These are phyloP conservation scores for Dasypogon diadema DNA, from an alignment of 2,888 invertebrate species.

Conservation along the genomic window DNA sequence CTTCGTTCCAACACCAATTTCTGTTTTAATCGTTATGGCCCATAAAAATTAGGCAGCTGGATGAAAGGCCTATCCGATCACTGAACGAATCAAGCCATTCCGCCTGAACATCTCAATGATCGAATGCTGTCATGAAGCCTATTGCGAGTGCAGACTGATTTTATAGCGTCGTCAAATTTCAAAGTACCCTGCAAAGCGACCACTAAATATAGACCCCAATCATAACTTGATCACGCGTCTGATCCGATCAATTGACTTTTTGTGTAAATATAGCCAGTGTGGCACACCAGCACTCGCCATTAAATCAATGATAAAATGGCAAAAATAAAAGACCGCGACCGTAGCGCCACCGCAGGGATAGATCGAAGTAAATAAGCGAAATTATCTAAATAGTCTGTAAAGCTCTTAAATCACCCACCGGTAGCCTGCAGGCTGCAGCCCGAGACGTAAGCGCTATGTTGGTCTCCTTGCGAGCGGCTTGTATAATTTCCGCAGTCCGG, in stretches of 20 bases:
- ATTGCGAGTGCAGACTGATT: slow-evolving; percentile 8
- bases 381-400: slow-evolving; percentile 23
- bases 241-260: slow-evolving; percentile 32
- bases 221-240: slow-evolving; percentile 30
- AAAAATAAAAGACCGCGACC: slow-evolving; percentile 13
- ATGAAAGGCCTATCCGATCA: slow-evolving; percentile 27
- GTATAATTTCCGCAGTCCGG: slow-evolving; percentile 17
- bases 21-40: slow-evolving; percentile 23
- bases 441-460: neutral
- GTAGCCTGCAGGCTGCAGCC: slow-evolving; percentile 13
- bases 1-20: slow-evolving; percentile 1
- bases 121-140: neutral
- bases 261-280: slow-evolving; percentile 22
- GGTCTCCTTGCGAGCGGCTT: neutral
- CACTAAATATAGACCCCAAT: slow-evolving; percentile 36
- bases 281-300: neutral
- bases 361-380: slow-evolving; percentile 12
- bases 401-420: slow-evolving; percentile 10
- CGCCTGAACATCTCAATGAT: slow-evolving; percentile 8
- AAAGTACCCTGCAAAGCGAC: slow-evolving; percentile 15
- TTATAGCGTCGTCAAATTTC: slow-evolving; percentile 44
- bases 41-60: slow-evolving; percentile 42
- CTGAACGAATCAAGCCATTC: neutral
- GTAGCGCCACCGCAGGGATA: slow-evolving; percentile 23
- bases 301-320: slow-evolving; percentile 1